phyloP scores from a whole-genome alignment of 2,113 vertebrate genomes.

The Proterorhinus semilunaris region DNA sequence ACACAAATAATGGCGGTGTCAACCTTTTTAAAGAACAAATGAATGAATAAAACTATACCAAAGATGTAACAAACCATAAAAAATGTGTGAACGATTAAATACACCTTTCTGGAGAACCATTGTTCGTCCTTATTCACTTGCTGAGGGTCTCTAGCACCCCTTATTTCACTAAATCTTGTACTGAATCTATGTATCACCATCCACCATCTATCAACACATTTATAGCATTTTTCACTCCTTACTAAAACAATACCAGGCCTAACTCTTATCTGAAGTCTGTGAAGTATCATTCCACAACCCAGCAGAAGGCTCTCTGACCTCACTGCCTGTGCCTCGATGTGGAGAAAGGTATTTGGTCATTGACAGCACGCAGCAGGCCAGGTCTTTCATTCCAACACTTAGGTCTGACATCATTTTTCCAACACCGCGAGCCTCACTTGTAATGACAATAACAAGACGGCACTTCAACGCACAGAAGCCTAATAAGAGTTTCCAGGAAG shows the following conservation, averaged over 20 bases:
- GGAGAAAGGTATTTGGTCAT: constrained; percentile 27
- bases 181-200: neutral
- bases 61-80: no score
- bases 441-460: constrained; percentile 20
- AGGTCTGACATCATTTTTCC: constrained; percentile 8
- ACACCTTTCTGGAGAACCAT: no score
- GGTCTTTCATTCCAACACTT: constrained; percentile 11
- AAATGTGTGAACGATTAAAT: no score
- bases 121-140: no score
- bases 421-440: neutral
- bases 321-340: neutral
- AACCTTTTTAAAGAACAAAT: no score
- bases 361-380: constrained; percentile 31
- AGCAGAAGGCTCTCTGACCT: constrained; percentile 14
- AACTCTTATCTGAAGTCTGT: neutral
- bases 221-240: neutral
- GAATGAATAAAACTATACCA: no score
- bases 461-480: constrained; percentile 2
- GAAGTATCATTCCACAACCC: neutral
- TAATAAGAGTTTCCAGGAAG: constrained; percentile 3
- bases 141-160: no score
- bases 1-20: neutral
- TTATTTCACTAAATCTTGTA: neutral
- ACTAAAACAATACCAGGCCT: neutral
- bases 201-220: neutral